Evolutionary conservation across 2,113 vertebrate species (phyloP), one percentile per base, ranked within the genome.

Genomic region (Ginglymostoma cirratum): DNA sequence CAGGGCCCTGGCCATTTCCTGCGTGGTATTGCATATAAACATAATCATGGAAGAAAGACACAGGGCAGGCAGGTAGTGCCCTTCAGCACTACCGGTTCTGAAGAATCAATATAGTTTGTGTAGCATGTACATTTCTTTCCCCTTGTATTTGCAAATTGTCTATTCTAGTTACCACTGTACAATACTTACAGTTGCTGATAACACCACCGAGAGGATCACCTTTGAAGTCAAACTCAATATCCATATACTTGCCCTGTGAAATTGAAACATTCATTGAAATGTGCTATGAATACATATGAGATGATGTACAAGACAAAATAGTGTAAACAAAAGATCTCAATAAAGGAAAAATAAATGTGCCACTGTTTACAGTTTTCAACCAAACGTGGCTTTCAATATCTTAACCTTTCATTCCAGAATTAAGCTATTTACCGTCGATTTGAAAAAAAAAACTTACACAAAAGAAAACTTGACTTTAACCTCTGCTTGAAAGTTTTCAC

Each of bases 191-290:
- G 97, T 99, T 99, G 97, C 99, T 99, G 97, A 99, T 99, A 96
- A 99, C 99, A 97, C 99, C 99, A 95, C 99, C 99, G 96, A 99
- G 97, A 0, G 99, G 99, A 96, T 99, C 99, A 38, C 99, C 99
- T 97, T 99, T 99, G 97, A 99, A 99, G 97, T 99, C 99, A 97
- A 99, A 99, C 97, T 99, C 99, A 67, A 99, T 99, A 97, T 99
- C 99, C 99, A 99, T 99, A 96, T 99, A 99, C 97, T 99, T 99
- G n/a, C 99, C 99, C 99, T 99, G 98, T 95, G 52, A 96, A 97
- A 97, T 66, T 38, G 96, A 93, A 97, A 94, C 66, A 76, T 48
- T 65, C 3, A 5, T 96, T 90, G 52, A 76, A 70, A 70, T 34
- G 17, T 72, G 38, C 14, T 5, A 66, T 42, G 61, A 92, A 92